Percentiles rank a stretch among this genome's conserved stretches.
These are phyloP conservation scores for Drosophila neotestacea DNA, from an alignment of 2,888 invertebrate species.

Conservation along the genomic window DNA sequence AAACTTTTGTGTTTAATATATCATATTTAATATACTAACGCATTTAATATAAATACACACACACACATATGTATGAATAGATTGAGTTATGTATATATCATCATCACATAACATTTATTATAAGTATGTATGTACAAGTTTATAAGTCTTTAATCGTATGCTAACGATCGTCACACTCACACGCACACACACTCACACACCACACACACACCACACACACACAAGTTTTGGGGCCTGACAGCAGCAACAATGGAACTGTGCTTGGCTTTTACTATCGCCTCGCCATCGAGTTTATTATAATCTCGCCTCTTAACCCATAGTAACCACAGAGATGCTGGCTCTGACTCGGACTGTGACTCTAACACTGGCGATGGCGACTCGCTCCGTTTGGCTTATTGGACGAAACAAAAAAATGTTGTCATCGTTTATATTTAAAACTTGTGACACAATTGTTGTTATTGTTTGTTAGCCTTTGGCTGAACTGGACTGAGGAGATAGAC, in stretches of 20 bases:
- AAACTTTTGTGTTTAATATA: slow-evolving; percentile 67
- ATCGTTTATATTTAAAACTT: slow-evolving; percentile 79
- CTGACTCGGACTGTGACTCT: background rate
- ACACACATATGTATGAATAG: slow-evolving; percentile 11
- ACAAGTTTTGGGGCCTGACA: slow-evolving; percentile 20
- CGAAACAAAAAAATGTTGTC: slow-evolving; percentile 65
- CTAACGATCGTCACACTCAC: slow-evolving; percentile 58
- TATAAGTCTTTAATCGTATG: slow-evolving; percentile 66
- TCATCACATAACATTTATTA: slow-evolving; percentile 12
- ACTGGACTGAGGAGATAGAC: slow-evolving; percentile 40
- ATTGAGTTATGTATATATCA: slow-evolving; percentile 3
- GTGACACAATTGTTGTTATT: slow-evolving; percentile 81
- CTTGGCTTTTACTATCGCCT: slow-evolving; percentile 51
- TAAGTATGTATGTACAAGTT: slow-evolving; percentile 12
- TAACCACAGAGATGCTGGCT: slow-evolving; percentile 33
- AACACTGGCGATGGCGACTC: slow-evolving; percentile 15
- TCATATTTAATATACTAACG: slow-evolving; percentile 45
- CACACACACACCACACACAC: slow-evolving; percentile 26
- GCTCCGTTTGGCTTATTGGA: slow-evolving; percentile 61
- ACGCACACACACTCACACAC: slow-evolving; percentile 19
- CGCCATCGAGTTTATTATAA: slow-evolving; percentile 41
- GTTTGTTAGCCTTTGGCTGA: slow-evolving; percentile 45
- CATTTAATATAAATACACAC: slow-evolving; percentile 30
- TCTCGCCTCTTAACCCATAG: slow-evolving; percentile 44
- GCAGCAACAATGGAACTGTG: slow-evolving; percentile 59